Percentiles rank a stretch among this genome's conserved stretches.
These are phyloP conservation scores for Macrostomum lignano DNA, from an alignment of 1,140 invertebrate species.

Conservation along the genomic window DNA sequence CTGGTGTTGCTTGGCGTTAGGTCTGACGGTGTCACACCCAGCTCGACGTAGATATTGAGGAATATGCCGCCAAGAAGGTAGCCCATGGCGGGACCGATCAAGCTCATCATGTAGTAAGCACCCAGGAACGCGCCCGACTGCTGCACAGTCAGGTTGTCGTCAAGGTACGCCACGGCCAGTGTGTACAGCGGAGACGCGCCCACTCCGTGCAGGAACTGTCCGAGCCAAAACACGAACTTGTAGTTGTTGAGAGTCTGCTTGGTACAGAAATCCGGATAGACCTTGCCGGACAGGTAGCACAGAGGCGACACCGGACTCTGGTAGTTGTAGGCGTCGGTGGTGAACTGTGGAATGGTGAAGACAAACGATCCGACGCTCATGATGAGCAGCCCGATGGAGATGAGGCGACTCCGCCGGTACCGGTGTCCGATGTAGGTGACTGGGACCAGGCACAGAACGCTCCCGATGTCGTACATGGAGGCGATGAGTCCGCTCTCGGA, in stretches of 20 bases:
- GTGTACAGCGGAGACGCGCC: slow-evolving; percentile 46
- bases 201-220: slow-evolving; percentile 56
- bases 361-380: slow-evolving; percentile 48
- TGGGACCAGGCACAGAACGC: slow-evolving; percentile 47
- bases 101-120: slow-evolving; percentile 67
- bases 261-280: too few species aligned
- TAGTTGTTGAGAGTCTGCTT: too few species aligned
- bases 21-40: slow-evolving; percentile 18
- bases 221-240: slow-evolving; percentile 45
- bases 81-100: slow-evolving; percentile 63
- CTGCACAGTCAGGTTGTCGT: slow-evolving; percentile 17
- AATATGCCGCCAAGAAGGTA: slow-evolving; percentile 57
- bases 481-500: slow-evolving; percentile 48
- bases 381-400: slow-evolving; percentile 42
- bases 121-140: slow-evolving; percentile 32
- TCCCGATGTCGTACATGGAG: slow-evolving; percentile 52
- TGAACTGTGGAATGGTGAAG: slow-evolving; percentile 72
- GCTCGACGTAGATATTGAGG: slow-evolving; percentile 60
- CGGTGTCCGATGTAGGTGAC: slow-evolving; percentile 53
- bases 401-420: slow-evolving; percentile 48
- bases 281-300: too few species aligned
- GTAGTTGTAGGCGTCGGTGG: slow-evolving; percentile 24
- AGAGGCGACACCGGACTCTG: too few species aligned
- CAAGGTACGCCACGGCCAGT: slow-evolving; percentile 15
- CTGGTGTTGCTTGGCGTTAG: slow-evolving; percentile 11